These are phyloP conservation scores for Turnix velox DNA, from an alignment of 2,113 vertebrate genomes.

Conservation along the genomic window DNA sequence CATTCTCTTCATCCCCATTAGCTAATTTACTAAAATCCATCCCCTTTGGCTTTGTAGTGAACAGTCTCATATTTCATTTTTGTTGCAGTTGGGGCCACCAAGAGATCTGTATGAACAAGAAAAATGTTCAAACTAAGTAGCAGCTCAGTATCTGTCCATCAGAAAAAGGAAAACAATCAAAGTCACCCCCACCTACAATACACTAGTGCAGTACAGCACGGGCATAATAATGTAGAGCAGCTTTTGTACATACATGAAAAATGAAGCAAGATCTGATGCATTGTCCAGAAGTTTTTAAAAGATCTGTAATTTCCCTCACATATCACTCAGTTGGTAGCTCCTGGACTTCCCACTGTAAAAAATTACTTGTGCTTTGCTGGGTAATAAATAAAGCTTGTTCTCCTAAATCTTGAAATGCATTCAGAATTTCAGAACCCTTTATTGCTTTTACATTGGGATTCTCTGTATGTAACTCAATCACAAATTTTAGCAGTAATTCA, in stretches of 20 bases:
- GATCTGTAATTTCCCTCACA: slow-evolving; percentile 31
- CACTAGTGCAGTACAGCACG: background rate
- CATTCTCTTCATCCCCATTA: background rate
- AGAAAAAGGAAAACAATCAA: slow-evolving; percentile 23
- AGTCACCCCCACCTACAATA: background rate
- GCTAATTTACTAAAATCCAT: background rate
- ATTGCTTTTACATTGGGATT: background rate
- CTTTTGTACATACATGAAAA: slow-evolving; percentile 23
- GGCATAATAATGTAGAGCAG: slow-evolving; percentile 1
- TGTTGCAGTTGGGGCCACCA: background rate
- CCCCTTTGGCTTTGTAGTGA: background rate
- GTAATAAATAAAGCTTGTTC: slow-evolving; percentile 15
- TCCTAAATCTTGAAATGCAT: background rate
- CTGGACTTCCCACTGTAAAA: slow-evolving; percentile 14
- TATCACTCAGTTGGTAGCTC: slow-evolving; percentile 31
- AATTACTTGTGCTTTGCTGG: slow-evolving; percentile 19
- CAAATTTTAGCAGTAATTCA: background rate
- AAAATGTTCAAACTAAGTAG: background rate
- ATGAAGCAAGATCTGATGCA: slow-evolving; percentile 51
- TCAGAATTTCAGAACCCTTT: background rate
- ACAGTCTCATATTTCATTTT: background rate
- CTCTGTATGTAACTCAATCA: background rate
- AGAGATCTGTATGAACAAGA: background rate
- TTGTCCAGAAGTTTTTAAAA: background rate
- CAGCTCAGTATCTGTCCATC: background rate